A percentile compares a stretch with the other conserved stretches of the same genome.
Evolutionary conservation across 2,797 vertebrate species (phyloP).

Genomic region (Discoglossus pictus): DNA sequence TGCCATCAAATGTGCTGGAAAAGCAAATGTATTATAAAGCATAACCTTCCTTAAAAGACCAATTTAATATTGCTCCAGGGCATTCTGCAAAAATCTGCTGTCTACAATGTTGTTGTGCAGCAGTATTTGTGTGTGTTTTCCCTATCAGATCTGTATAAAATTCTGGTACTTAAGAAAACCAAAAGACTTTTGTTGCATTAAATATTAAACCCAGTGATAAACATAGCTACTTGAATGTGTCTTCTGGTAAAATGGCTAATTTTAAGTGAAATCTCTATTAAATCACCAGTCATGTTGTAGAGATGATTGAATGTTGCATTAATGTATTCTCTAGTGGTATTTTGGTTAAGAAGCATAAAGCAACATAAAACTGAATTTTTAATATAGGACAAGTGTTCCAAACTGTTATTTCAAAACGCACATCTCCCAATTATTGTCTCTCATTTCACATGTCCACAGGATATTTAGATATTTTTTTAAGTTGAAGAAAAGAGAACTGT

Average conservation of each 20-base stretch:
- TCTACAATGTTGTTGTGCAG: background rate
- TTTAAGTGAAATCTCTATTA: background rate
- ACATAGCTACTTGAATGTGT: background rate
- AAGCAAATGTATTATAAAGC: conserved; percentile 1
- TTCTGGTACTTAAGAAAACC: background rate
- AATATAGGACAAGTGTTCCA: background rate
- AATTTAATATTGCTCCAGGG: background rate
- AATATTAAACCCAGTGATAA: background rate
- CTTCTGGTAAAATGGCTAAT: background rate
- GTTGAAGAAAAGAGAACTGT: background rate
- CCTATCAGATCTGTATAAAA: background rate
- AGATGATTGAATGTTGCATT: conserved; percentile 9
- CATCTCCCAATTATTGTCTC: background rate
- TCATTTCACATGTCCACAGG: background rate
- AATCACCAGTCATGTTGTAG: background rate
- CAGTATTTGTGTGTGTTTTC: background rate
- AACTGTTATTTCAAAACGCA: background rate
- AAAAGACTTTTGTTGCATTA: background rate
- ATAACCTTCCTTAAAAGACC: background rate
- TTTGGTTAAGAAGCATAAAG: conserved; percentile 9
- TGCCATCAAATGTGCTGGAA: background rate
- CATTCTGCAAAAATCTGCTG: background rate
- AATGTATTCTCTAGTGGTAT: conserved; percentile 4
- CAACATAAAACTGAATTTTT: conserved; percentile 4
- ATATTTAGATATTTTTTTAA: background rate